These are phyloP conservation scores for Xiphorhynchus elegans DNA, from an alignment of 2,113 vertebrate species.

Conservation along the genomic window DNA sequence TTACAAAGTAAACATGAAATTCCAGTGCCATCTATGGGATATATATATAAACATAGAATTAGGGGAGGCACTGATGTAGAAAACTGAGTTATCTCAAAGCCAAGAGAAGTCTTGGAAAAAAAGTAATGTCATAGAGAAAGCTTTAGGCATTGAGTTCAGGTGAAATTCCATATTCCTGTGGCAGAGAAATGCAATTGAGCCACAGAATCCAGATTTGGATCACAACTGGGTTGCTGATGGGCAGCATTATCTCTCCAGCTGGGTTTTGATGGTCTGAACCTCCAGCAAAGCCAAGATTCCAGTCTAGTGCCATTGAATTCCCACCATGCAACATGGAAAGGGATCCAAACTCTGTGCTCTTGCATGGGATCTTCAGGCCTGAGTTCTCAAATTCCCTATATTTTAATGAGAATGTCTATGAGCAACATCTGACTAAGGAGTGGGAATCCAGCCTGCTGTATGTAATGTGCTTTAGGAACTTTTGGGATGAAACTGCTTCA, in stretches of 20 bases:
- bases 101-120: not conserved
- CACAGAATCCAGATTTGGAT: not conserved
- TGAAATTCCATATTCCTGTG: not conserved
- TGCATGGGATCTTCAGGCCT: not conserved
- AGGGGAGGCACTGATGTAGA: not conserved
- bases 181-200: not conserved
- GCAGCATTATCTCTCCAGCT: not conserved
- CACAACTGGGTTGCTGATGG: not conserved
- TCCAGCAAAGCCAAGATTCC: not conserved
- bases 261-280: not conserved
- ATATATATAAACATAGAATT: not conserved
- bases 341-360: not conserved
- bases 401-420: not conserved
- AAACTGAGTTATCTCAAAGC: conserved; percentile 12
- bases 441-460: not conserved
- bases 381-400: not conserved
- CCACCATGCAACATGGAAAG: not conserved
- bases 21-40: conserved; percentile 16
- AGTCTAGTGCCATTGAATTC: not conserved
- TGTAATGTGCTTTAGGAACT: not conserved
- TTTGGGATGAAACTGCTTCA: not conserved
- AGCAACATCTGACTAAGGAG: not conserved
- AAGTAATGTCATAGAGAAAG: not conserved
- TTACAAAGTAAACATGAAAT: not conserved
- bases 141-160: not conserved